Evolutionary conservation across 2,113 vertebrate species (phyloP).

Genomic region (Thryonomys swinderianus): DNA sequence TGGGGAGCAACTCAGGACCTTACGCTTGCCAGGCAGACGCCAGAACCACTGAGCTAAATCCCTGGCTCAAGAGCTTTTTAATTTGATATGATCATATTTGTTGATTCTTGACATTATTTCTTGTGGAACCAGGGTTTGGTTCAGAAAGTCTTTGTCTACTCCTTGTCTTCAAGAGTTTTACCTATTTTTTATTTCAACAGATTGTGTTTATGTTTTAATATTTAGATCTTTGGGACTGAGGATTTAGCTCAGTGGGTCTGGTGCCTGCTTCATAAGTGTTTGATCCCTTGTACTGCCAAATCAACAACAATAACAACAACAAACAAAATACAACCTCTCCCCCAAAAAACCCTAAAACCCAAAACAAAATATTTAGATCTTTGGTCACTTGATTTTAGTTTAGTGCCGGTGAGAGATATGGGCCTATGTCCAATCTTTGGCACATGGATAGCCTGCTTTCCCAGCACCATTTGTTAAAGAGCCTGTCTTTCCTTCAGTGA

Average conservation of each 20-base stretch:
- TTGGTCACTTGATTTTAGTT: neutral
- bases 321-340: too few species aligned
- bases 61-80: too few species aligned
- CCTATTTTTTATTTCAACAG: neutral
- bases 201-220: neutral
- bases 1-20: too few species aligned
- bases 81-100: neutral
- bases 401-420: neutral
- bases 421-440: neutral
- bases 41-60: too few species aligned
- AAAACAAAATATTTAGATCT: too few species aligned
- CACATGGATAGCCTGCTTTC: neutral
- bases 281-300: too few species aligned
- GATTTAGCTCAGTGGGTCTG: too few species aligned
- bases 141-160: neutral
- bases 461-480: neutral
- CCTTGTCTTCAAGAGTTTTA: neutral
- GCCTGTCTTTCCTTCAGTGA: neutral
- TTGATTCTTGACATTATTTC: neutral
- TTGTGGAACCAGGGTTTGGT: neutral
- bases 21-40: too few species aligned
- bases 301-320: too few species aligned
- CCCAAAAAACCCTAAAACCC: too few species aligned
- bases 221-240: neutral
- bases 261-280: too few species aligned